Percentiles rank a stretch among this genome's conserved stretches.
Evolutionary conservation across 2,113 vertebrate genomes (phyloP).

Genomic region (Channa maculata): DNA sequence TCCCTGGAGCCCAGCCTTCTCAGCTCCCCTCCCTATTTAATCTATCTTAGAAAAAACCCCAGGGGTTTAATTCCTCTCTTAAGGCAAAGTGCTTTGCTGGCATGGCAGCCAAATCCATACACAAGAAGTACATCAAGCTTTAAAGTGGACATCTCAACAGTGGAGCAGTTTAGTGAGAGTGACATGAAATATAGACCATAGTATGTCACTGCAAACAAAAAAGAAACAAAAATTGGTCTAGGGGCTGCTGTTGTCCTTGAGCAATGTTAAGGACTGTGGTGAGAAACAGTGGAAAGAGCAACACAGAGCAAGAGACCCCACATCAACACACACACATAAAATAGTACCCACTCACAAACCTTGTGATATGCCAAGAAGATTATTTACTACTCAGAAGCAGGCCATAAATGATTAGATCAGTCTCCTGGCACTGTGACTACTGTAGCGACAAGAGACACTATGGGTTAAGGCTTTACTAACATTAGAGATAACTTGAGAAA

Average conservation of each 20-base stretch:
- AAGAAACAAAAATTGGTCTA: conserved; percentile 25
- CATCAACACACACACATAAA: not conserved
- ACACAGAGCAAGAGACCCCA: conserved; percentile 29
- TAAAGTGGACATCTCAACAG: conserved; percentile 79
- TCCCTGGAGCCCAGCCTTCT: conserved; percentile 44
- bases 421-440: conserved; percentile 52
- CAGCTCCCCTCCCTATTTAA: conserved; percentile 71
- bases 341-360: conserved; percentile 7
- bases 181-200: conserved; percentile 71
- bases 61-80: conserved; percentile 78
- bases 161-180: conserved; percentile 69
- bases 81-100: conserved; percentile 82
- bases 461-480: conserved; percentile 43
- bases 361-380: conserved; percentile 62
- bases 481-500: conserved; percentile 7
- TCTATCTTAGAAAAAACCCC: conserved; percentile 76
- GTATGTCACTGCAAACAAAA: conserved; percentile 52
- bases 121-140: conserved; percentile 78
- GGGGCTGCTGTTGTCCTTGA: conserved; percentile 46
- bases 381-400: conserved; percentile 58
- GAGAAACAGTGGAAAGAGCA: conserved; percentile 20
- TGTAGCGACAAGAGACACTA: conserved; percentile 22
- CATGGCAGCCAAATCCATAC: conserved; percentile 76
- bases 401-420: conserved; percentile 71
- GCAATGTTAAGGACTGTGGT: conserved; percentile 21